Base-by-base conservation (phyloP, 2,888 invertebrate species). In the Caenorhabditis macrosperma region DNA sequence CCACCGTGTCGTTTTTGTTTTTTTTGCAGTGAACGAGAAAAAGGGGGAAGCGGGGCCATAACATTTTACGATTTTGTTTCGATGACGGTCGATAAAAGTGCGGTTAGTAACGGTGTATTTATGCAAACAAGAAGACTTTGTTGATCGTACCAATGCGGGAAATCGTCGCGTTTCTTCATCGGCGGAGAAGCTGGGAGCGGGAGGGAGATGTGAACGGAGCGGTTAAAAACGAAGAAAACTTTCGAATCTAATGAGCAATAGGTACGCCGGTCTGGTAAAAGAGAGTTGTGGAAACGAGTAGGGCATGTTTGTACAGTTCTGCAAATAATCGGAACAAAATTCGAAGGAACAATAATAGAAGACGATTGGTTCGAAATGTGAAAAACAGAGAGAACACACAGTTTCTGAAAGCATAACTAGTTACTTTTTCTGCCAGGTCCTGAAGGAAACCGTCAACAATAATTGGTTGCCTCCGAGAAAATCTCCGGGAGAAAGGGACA, bases 291-390 rank as follows among this genome's bases (percentile, higher is more conserved):
- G 20, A 20, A 52, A 15, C 20, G 7, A 26, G 28, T 41, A 57
- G 57, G 35, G 52, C 35, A 20, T 75, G 54, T 75, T 75, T 75
- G 67, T 66, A 60, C 75, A 75, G 75, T 75, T 66, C 52, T 30
- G 50, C 59, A 75, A 75, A 75, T 54, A 75, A 38, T 59, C n/a
- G 54, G 10, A 30, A 28, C n/a, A 35, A 52, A 64, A 35, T 64
- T 52, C 3, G 30, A 33, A n/a, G n/a, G n/a, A n/a, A n/a, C n/a
- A n/a, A n/a, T n/a, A n/a, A n/a, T n/a, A n/a, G n/a, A n/a, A n/a
- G n/a, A n/a, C n/a, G n/a, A 33, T 33, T 33, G 33, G 33, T 33
- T 9, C 33, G 6, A 33, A 5, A 33, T 7, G 33, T 33, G 9
- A 5, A 33, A 33, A 33, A 33, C 9, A 33, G 6, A 33, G 9